phyloP scores from a whole-genome alignment of 2,888 invertebrate genomes.

The Scaptomyza parva region DNA sequence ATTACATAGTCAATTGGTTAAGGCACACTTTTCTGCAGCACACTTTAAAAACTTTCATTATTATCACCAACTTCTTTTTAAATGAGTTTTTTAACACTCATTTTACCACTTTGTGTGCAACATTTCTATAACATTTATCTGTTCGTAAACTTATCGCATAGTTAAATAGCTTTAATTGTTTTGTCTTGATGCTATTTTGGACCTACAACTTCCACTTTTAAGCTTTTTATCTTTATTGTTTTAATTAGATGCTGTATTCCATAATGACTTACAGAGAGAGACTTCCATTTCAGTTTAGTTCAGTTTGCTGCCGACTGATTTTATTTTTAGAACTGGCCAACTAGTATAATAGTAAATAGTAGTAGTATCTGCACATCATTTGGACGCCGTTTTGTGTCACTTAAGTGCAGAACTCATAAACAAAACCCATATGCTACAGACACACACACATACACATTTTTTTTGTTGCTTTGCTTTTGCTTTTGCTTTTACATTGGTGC shows the following conservation, averaged over 20 bases:
- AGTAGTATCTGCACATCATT: slow-evolving; percentile 72
- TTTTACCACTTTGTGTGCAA: neutral
- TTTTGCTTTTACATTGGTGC: slow-evolving; percentile 19
- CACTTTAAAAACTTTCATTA: slow-evolving; percentile 6
- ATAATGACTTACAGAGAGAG: slow-evolving; percentile 45
- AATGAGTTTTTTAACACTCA: neutral
- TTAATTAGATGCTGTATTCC: slow-evolving; percentile 60
- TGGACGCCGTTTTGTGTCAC: slow-evolving; percentile 78
- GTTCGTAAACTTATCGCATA: too few relatives aligned
- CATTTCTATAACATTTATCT: neutral
- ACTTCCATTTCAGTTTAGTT: too few relatives aligned
- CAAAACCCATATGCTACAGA: slow-evolving; percentile 57
- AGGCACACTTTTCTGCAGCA: neutral
- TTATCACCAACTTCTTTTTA: neutral
- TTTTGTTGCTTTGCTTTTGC: neutral
- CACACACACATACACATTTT: neutral
- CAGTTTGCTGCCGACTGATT: slow-evolving; percentile 20
- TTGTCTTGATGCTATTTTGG: slow-evolving; percentile 2
- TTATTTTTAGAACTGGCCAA: slow-evolving; percentile 70
- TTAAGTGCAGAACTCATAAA: slow-evolving; percentile 72
- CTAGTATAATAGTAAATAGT: slow-evolving; percentile 20
- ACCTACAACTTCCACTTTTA: neutral
- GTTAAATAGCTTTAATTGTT: slow-evolving; percentile 21
- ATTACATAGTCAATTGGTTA: neutral
- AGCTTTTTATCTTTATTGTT: slow-evolving; percentile 56